Conservation (phyloP, 2,888 invertebrate species). For the Nymphalis c-album region DNA sequence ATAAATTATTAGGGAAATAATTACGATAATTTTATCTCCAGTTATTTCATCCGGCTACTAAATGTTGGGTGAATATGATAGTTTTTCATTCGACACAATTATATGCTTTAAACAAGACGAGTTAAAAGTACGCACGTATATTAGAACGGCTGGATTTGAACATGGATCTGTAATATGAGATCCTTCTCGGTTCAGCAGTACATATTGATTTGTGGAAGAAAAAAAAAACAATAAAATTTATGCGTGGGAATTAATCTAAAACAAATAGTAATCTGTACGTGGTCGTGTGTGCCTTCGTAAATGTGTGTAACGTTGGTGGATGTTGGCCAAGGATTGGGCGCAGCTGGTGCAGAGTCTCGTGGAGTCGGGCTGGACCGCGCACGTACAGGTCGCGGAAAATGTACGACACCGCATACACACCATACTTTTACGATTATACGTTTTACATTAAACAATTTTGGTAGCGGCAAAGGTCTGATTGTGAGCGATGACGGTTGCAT, state of each 20-base stretch:
- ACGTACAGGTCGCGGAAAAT: conserved; percentile 87
- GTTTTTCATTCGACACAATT: neutral
- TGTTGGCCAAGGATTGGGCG: conserved; percentile 88
- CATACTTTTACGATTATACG: conserved; percentile 8
- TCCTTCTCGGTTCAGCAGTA: too few species aligned
- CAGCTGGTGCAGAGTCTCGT: conserved; percentile 92
- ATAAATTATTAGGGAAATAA: too few species aligned
- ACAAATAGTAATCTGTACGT: conserved; percentile 33
- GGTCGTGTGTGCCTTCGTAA: conserved; percentile 46
- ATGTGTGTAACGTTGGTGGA: conserved; percentile 73
- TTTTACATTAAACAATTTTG: conserved; percentile 14
- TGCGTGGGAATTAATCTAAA: neutral
- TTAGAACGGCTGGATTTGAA: too few species aligned
- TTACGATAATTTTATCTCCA: neutral
- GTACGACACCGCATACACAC: conserved; percentile 64
- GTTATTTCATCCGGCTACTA: neutral
- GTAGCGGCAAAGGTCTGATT: conserved; percentile 31
- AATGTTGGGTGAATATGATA: neutral
- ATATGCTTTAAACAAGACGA: too few species aligned
- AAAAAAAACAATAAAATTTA: too few species aligned
- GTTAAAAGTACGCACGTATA: too few species aligned
- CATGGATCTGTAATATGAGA: too few species aligned
- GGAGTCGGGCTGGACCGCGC: conserved; percentile 91
- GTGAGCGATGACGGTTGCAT: conserved; percentile 21
- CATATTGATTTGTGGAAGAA: too few species aligned